Conservation (phyloP, 2,888 invertebrate genomes). For the Dexiosoma caninum region DNA sequence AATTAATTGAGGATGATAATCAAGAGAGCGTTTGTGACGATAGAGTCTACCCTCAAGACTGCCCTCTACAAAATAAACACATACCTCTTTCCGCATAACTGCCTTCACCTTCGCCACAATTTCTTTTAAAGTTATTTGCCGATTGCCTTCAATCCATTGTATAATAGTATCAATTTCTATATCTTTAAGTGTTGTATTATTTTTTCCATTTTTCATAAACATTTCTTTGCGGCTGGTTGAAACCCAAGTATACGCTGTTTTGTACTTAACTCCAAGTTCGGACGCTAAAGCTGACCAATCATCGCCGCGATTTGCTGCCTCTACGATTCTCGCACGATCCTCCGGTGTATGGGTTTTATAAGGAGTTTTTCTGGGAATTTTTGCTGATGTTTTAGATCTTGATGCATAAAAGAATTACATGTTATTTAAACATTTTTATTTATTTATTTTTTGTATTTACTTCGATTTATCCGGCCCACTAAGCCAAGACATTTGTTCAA, state of each 20-base stretch:
- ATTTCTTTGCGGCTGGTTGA: constrained; percentile 59
- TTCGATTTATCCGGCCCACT: constrained; percentile 17
- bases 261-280: constrained; percentile 57
- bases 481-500: constrained; percentile 48
- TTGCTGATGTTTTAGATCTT: constrained; percentile 40
- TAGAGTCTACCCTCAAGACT: constrained; percentile 56
- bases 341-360: constrained; percentile 58
- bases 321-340: constrained; percentile 54
- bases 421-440: neutral
- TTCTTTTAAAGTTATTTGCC: constrained; percentile 55
- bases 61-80: constrained; percentile 58
- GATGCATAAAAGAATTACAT: neutral
- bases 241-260: constrained; percentile 60
- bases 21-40: constrained; percentile 47
- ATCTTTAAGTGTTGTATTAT: constrained; percentile 47
- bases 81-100: constrained; percentile 45
- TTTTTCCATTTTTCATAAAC: constrained; percentile 57
- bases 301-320: constrained; percentile 58
- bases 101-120: constrained; percentile 50
- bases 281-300: constrained; percentile 58
- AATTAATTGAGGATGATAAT: constrained; percentile 48
- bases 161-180: constrained; percentile 50
- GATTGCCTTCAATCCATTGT: constrained; percentile 55
- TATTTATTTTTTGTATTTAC: constrained; percentile 19
- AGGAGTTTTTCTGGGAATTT: constrained; percentile 54